Percentiles rank a stretch among this genome's conserved stretches.
phyloP scores from a whole-genome alignment of 2,113 vertebrate species.

The Chaetorhynchus papuensis region DNA sequence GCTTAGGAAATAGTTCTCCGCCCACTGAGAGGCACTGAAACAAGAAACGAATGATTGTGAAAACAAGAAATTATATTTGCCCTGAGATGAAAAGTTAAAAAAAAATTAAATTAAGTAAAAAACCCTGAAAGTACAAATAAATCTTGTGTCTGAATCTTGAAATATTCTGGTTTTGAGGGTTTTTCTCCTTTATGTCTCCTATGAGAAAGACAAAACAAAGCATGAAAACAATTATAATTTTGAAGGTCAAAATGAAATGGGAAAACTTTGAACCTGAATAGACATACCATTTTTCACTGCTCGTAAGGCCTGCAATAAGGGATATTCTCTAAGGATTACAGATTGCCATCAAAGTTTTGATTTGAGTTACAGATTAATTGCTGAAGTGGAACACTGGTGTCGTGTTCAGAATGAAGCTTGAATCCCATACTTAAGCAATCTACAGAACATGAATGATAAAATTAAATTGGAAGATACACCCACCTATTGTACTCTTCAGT shows the following conservation, averaged over 20 bases:
- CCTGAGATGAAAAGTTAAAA: neutral
- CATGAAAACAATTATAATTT: neutral
- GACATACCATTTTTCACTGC: neutral
- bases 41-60: neutral
- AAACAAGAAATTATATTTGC: neutral
- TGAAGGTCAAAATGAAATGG: neutral
- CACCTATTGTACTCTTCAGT: neutral
- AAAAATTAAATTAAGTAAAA: neutral
- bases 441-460: neutral
- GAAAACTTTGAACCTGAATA: neutral
- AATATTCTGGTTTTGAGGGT: neutral
- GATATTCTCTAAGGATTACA: neutral
- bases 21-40: neutral
- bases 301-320: neutral
- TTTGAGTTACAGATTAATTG: neutral
- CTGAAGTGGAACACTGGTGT: neutral
- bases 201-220: neutral
- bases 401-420: neutral
- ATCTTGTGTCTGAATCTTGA: neutral
- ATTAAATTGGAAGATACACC: neutral
- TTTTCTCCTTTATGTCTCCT: neutral
- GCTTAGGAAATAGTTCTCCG: neutral
- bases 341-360: neutral
- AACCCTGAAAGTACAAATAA: rapidly evolving
- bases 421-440: neutral